Evolutionary conservation across 2,888 invertebrate genomes (phyloP), one percentile per base, ranked within the genome.

Genomic region (Heteropelma amictum): DNA sequence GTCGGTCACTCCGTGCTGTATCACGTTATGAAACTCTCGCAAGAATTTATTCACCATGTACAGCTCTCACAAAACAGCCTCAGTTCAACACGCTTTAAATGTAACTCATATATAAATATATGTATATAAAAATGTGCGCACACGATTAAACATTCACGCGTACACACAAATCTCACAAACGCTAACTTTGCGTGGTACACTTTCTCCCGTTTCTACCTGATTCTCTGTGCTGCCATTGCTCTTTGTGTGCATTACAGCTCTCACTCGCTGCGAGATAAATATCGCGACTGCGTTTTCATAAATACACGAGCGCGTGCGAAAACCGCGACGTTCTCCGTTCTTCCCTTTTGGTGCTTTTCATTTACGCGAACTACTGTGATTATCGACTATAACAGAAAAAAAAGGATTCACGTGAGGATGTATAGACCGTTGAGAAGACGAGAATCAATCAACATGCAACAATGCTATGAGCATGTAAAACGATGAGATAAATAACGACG

Each of bases 21-120:
- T 84, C 82, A 85, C 72, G 86, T 87, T 87, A 87, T 85, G 87
- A 87, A 87, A 87, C 83, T 85, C 75, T 71, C 61, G 80, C 82
- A 85, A 80, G 86, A 83, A 86, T 86, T 84, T 84, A 86, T 86
- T 85, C 56, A 49, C 17, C 71, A 49, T 47, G 64, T 67, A 30
- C 33, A 19, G 26, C 19, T 35, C 56, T 58, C 58, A 42, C 49
- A 14, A 60, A n/a, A 68, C 51, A 51, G 33, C 42, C 49, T 4
- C 49, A 58, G 49, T 51, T 58, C 33, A 51, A 23, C 54, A 54
- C n/a, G 60, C 65, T 65, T 74, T 23, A 23, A 47, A 47, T 47
- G n/a, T 12, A 47, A 6, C 23, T 47, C 47, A 21, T 4, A 23
- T 12, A 45, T 23, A 21, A 12, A n/a, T 56, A 8, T 56, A 54